Base-by-base conservation (phyloP, 1,140 invertebrate genomes). In the Bombus terrestris region DNA sequence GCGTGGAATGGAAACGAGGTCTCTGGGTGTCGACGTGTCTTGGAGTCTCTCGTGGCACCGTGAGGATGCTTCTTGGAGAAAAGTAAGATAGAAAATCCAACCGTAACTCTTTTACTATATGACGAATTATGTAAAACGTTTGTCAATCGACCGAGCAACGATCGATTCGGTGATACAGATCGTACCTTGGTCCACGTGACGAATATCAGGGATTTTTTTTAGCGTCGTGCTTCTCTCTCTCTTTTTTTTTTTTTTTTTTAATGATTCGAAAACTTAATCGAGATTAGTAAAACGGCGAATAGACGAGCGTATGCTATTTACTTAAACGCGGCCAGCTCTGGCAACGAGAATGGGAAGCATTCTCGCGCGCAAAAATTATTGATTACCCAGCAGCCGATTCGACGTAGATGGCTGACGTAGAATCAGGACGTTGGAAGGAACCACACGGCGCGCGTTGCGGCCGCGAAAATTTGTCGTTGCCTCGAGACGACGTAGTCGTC, bases 331-430 rank as follows among this genome's bases (percentile, higher is more conserved):
- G 18, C 18, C 18, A 22, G 6, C 1, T 53, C 18, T 22, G 47
- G 18, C 18, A 53, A 53, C 47, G 47, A 53, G 18, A 22, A 22
- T 22, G 18, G 47, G 1, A 22, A 22, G 47, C 37, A 18, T 86
- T 86, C 64, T 72, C 57, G 78, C 86, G 86, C 78, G 83, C 86
- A 88, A 88, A 88, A 81, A 47, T 86, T 82, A 88, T 88, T 69
- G 86, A 88, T 88, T 28, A 85, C 22, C 43, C 47, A 85, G 59
- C 41, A 47, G 69, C 41, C 47, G 72, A 28, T 74, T 78, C 62
- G 68, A 62, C 85, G 85, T 69, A 39, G 37, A 69, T 43, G 80
- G 43, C 37, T 75, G 78, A 87, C 83, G 86, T 77, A 76, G 83
- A 75, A 80, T 72, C 32, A 22, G 75, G 59, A 59, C 80, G 43